Evolutionary conservation across 1,140 invertebrate genomes (phyloP).

Genomic region (Trialeurodes vaporariorum): DNA sequence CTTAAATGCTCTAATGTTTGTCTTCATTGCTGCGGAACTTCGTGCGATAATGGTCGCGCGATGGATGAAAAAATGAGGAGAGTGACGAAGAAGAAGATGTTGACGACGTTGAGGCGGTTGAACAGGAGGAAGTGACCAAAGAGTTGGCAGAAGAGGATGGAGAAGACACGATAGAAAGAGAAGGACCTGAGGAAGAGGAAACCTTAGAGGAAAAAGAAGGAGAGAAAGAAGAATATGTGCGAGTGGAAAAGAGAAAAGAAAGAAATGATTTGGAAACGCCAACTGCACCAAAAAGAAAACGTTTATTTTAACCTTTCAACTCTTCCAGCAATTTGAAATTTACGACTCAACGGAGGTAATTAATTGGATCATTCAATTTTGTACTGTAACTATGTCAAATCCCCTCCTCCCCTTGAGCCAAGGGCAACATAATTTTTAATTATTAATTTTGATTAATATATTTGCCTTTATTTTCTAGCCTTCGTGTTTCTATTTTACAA

Average conservation of each 20-base stretch:
- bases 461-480: too few species aligned
- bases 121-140: not conserved
- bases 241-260: conserved; percentile 2
- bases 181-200: conserved; percentile 10
- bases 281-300: not conserved
- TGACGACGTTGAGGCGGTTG: not conserved
- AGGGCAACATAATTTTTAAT: too few species aligned
- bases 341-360: too few species aligned
- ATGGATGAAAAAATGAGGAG: not conserved
- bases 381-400: too few species aligned
- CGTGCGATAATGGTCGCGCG: not conserved
- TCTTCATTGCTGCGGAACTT: not conserved
- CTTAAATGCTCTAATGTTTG: conserved; percentile 1
- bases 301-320: too few species aligned
- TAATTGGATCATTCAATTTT: too few species aligned
- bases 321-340: too few species aligned
- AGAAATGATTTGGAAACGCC: not conserved
- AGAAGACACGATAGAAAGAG: not conserved
- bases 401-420: too few species aligned
- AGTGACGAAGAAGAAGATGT: not conserved
- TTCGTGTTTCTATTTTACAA: too few species aligned
- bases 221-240: conserved; percentile 4
- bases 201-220: conserved; percentile 8
- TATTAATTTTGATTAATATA: too few species aligned
- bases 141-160: not conserved